Base-by-base conservation (phyloP, 2,113 vertebrate genomes). In the Toxotes jaculatrix region DNA sequence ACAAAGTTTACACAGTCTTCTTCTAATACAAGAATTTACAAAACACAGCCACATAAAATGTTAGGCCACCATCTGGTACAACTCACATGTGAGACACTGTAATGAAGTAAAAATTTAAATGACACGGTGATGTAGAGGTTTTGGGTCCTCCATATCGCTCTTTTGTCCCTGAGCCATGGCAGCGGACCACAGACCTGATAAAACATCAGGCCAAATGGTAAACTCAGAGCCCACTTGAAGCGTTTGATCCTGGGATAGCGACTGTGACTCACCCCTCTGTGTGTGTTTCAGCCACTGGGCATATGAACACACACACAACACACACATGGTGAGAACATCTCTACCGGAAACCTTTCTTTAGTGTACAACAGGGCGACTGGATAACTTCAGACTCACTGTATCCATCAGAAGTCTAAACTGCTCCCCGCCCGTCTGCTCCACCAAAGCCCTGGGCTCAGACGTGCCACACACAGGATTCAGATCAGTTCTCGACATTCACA, bases 391-490 rank as follows among this genome's bases (percentile, higher is more conserved):
- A 79, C 76, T 86, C 23, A 47, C 71, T 49, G 83, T 83, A 82
- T 87, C 84, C 63, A 77, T 86, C 87, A 89, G 77, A 89, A 79
- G 81, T 83, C 80, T 68, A 31, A 36, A 47, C 65, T 45, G 71
- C 16, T 34, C 47, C 61, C 76, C 80, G 60, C 40, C 66, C 61
- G 49, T 68, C 77, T 74, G 73, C 69, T 76, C 45, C 57, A 31
- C 84, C 53, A 91, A 91, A 90, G 88, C 90, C 86, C 55, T 7
- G 80, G 90, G 86, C 87, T 94, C 88, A 90, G 89, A 87, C 86
- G 21, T 63, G 61, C 80, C 84, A 84, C 90, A 89, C 89, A 82
- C 84, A 69, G 84, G 78, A 64, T 62, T 82, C 63, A 81, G 77
- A 91, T 88, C 78, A 57, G 69, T 65, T 78, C 84, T 79, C 75